Base-by-base conservation (phyloP, 1,140 invertebrate species). In the Pogonomyrmex californicus region DNA sequence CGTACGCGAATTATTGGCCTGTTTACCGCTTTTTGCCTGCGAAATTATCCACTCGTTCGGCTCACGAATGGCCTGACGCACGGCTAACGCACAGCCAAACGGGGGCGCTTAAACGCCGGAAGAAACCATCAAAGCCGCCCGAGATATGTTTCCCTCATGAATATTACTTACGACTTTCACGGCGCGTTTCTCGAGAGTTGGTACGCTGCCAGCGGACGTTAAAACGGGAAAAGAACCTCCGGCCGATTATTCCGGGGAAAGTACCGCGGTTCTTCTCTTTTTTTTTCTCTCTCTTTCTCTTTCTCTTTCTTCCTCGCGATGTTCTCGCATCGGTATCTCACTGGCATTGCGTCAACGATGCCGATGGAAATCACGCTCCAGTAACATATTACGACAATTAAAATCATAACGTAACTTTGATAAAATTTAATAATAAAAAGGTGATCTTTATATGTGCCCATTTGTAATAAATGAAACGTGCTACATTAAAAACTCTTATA, bases 31-130 rank as follows among this genome's bases (percentile, higher is more conserved):
- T 75, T 75, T 86, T 78, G 76, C 54, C 83, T n/a, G 87, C 77
- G 78, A 88, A 88, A 89, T 89, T 88, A 88, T 88, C 83, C 85
- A 77, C 76, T 87, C 83, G 71, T 85, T 81, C 70, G 60, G n/a
- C 41, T 79, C 49, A 68, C 49, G 54, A 89, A 86, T 51, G 60
- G 79, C 44, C 76, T 51, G 75, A 65, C 81, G 86, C 12, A 7
- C 30, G 58, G 62, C 66, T 66, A 60, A 87, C 33, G 73, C 47
- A 63, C 33, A 44, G 63, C 71, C 62, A 62, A 82, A 87, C 87
- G 70, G 58, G 44, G 49, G 77, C 87, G 81, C 44, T 88, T 68
- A 62, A 86, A 60, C 60, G 73, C 82, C 77, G 87, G 83, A 90
- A 86, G 83, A 66, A 76, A 88, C 65, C 81, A 73, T 87, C 79